Evolutionary conservation across 2,113 vertebrate species (phyloP), one percentile per base, ranked within the genome.

Genomic region (Ariopsis seemanni): DNA sequence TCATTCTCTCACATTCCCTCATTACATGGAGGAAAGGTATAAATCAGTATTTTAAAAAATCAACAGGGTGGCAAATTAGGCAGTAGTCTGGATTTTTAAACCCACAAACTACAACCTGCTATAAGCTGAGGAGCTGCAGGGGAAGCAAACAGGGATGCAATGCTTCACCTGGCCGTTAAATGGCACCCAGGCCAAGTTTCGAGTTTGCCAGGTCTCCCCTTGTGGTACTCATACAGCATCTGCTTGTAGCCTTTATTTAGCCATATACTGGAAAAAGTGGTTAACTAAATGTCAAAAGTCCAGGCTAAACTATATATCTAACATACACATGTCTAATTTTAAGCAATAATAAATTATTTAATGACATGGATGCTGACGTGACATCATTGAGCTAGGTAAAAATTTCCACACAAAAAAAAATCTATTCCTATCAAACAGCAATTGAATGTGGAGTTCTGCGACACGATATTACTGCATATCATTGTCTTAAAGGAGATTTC

Each of bases 151-250:
- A 3, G 63, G n/a, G 5, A n/a, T n/a, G 69, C 30, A 84, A 85
- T 89, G 20, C 7, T 88, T 91, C 89, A 92, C 84, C 88, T 58
- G 69, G 89, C 90, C 89, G 89, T 94, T 92, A 92, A 90, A 11
- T 14, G 79, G 86, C 91, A 89, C 18, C 67, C 69, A 87, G 86
- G 72, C 86, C 57, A 85, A 90, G 72, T 80, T 85, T 42, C 42
- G 55, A 12, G 34, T 50, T 50, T 5, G 8, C 8, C 53, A 90
- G 88, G 90, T 91, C 90, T 90, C 62, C 62, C 65, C 6, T 0
- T 8, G 82, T 63, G 34, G 15, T 71, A 71, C 22, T 20, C n/a
- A 69, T 27, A 55, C 67, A 85, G 83, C 14, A 30, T 87, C 42
- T 57, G 42, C 62, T 89, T 65, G n/a, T 84, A 42, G 52, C 30